Evolutionary conservation across 2,113 vertebrate species (phyloP), one percentile per base, ranked within the genome.

Genomic region (Tiliqua scincoides): DNA sequence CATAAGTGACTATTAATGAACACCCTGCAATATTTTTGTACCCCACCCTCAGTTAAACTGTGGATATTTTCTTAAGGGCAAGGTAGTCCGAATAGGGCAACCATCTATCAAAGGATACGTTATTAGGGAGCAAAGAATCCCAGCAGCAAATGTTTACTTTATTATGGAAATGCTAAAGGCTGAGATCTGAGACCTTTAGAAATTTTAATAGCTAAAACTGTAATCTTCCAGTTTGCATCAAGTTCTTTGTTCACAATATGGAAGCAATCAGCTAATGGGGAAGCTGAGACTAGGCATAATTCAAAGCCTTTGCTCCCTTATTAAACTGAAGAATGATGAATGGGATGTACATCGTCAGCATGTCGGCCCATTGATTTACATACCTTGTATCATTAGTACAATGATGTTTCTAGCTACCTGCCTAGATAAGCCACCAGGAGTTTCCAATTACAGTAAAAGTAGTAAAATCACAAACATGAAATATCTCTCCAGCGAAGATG

Each of bases 231-330:
- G 77, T 93, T 92, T 93, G 88, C 86, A 90, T 89, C 92, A 95
- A 90, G 90, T 84, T 62, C 88, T 79, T 11, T 88, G 71, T 95
- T 93, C 90, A 93, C 89, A 94, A 92, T 92, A 88, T 12, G 84
- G 89, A 95, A 94, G 94, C 85, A 96, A 96, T 97, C 95, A 96
- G 92, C 96, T 95, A 97, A 96, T 96, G 95, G 91, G 86, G 84
- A 89, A 93, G 91, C 30, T 54, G 90, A 95, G 94, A 94, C 88
- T 94, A 88, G 93, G 89, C 91, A 32, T 90, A 92, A 95, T 89
- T 93, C 93, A 95, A 88, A 93, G 87, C 87, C 94, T 91, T 92
- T 89, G 82, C 89, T 95, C 91, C 77, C 89, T 91, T 91, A 94
- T 84, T 95, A 94, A 93, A 89, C 7, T 88, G 30, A 87, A 88